These are phyloP conservation scores for Coluber constrictor DNA, from an alignment of 2,797 vertebrate genomes.

Conservation along the genomic window DNA sequence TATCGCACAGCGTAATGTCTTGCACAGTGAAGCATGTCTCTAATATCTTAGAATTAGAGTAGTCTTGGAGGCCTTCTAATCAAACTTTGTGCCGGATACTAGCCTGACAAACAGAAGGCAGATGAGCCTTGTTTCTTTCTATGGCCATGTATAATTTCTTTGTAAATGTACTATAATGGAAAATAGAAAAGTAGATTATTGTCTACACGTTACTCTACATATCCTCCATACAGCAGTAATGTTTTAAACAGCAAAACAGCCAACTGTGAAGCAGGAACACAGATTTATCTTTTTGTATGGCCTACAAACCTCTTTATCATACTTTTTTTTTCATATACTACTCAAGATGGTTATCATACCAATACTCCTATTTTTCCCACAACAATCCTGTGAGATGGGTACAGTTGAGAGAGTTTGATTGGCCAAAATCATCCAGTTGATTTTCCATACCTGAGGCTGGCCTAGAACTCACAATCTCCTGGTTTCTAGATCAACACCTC, in stretches of 20 bases:
- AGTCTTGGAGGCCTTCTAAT: neutral
- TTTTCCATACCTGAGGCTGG: neutral
- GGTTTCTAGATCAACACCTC: neutral
- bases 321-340: neutral
- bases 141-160: neutral
- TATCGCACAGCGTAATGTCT: neutral
- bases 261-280: neutral
- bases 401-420: neutral
- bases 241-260: neutral
- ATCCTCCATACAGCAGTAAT: neutral
- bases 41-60: neutral
- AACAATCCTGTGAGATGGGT: neutral
- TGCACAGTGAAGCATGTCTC: neutral
- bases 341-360: neutral
- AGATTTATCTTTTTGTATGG: neutral
- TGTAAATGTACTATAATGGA: neutral
- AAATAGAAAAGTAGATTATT: neutral
- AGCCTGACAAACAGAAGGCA: neutral
- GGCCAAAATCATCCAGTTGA: neutral
- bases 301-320: neutral
- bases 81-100: neutral
- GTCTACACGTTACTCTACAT: neutral
- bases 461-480: neutral
- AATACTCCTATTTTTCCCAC: neutral
- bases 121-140: neutral